phyloP scores from a whole-genome alignment of 2,113 vertebrate species.

The Mohoua ochrocephala region DNA sequence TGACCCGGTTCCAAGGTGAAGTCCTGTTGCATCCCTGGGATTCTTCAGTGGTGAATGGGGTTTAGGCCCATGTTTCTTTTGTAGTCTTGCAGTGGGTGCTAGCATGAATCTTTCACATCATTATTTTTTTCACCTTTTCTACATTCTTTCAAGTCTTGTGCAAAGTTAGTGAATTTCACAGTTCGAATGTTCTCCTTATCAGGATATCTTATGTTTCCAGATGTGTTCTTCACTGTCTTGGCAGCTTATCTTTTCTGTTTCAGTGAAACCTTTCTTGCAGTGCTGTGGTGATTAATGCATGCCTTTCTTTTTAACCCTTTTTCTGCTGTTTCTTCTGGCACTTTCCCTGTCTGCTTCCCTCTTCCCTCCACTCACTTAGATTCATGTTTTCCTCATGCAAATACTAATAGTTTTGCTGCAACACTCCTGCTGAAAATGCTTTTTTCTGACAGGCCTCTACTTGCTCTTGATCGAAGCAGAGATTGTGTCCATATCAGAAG shows the following conservation, averaged over 20 bases:
- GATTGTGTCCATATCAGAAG: background rate
- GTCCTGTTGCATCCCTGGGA: background rate
- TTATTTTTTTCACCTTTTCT: background rate
- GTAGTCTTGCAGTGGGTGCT: background rate
- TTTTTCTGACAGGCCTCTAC: background rate
- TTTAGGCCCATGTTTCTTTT: background rate
- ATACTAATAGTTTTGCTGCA: background rate
- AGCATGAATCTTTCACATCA: background rate
- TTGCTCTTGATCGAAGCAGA: background rate
- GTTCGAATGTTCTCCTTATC: background rate
- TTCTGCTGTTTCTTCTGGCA: background rate
- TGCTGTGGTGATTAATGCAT: background rate
- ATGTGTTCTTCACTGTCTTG: background rate
- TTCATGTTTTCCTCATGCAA: background rate
- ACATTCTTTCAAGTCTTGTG: background rate
- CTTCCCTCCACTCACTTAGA: background rate
- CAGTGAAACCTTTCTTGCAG: background rate
- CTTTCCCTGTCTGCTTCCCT: background rate
- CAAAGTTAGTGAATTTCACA: background rate
- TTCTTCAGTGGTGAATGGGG: background rate
- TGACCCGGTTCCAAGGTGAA: background rate
- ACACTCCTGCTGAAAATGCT: background rate
- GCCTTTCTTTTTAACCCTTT: background rate
- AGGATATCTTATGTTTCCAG: background rate
- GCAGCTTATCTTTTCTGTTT: background rate